These are phyloP conservation scores for Morelia viridis DNA, from an alignment of 2,797 vertebrate genomes.

Conservation along the genomic window DNA sequence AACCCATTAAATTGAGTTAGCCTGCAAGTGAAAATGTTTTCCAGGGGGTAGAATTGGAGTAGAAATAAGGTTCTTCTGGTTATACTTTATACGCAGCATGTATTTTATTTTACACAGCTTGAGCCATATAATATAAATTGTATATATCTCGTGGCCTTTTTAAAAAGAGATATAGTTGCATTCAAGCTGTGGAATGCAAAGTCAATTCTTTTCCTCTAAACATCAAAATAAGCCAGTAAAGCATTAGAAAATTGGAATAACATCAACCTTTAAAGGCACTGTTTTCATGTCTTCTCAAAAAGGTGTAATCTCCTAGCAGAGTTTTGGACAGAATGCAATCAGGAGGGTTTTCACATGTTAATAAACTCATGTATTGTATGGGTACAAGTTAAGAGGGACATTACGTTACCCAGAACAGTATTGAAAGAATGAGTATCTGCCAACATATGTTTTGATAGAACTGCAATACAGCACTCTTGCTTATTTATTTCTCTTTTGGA, in stretches of 20 bases:
- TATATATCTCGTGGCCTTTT: slow-evolving; percentile 3
- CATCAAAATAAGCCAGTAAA: slow-evolving; percentile 45
- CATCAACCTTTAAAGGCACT: slow-evolving; percentile 69
- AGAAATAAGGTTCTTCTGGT: slow-evolving; percentile 47
- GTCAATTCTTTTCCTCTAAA: slow-evolving; percentile 28
- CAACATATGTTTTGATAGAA: not conserved
- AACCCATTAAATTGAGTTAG: slow-evolving; percentile 62
- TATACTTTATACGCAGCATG: slow-evolving; percentile 45
- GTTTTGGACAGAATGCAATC: slow-evolving; percentile 79
- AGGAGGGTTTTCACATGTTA: slow-evolving; percentile 69
- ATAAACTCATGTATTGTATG: not conserved
- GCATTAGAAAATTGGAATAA: slow-evolving; percentile 52
- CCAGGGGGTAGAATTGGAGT: slow-evolving; percentile 45
- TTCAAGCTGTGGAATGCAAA: slow-evolving; percentile 50
- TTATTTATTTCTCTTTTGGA: not conserved
- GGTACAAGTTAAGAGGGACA: not conserved
- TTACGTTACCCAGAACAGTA: not conserved
- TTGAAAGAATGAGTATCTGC: not conserved
- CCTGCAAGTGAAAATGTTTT: slow-evolving; percentile 49
- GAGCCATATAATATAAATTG: slow-evolving; percentile 45
- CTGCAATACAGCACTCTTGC: not conserved
- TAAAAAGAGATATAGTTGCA: slow-evolving; percentile 32
- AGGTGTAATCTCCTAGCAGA: slow-evolving; percentile 77
- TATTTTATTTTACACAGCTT: slow-evolving; percentile 32
- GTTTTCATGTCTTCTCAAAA: slow-evolving; percentile 73